Percentiles rank a stretch among this genome's conserved stretches.
phyloP scores from a whole-genome alignment of 2,888 invertebrate genomes.

The Drosophila cognata region DNA sequence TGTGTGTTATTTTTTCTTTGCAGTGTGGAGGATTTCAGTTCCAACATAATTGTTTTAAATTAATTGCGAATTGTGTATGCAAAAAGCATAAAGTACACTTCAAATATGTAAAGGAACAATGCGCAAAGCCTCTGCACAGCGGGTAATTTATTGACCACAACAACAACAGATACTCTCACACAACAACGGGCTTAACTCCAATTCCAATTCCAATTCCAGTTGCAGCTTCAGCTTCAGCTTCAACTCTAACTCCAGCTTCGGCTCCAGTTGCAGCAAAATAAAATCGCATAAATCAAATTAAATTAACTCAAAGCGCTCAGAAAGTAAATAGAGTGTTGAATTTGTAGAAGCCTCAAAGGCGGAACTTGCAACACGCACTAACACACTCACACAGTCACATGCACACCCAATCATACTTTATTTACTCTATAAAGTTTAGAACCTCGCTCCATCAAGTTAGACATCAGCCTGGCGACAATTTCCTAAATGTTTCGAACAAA shows the following conservation, averaged over 20 bases:
- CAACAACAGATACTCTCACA: slow-evolving; percentile 46
- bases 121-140: slow-evolving; percentile 65
- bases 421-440: slow-evolving; percentile 65
- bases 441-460: slow-evolving; percentile 26
- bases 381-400: slow-evolving; percentile 6
- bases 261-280: slow-evolving; percentile 8
- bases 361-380: slow-evolving; percentile 36
- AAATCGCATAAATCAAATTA: slow-evolving; percentile 69
- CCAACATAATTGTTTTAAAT: slow-evolving; percentile 76
- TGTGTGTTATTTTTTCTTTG: slow-evolving; percentile 18
- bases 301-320: slow-evolving; percentile 63
- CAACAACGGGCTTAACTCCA: slow-evolving; percentile 46
- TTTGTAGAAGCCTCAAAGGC: slow-evolving; percentile 59
- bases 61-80: slow-evolving; percentile 77
- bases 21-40: slow-evolving; percentile 18
- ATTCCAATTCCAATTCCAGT: slow-evolving; percentile 30
- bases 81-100: slow-evolving; percentile 77
- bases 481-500: slow-evolving; percentile 74
- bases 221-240: slow-evolving; percentile 13
- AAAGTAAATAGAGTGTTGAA: slow-evolving; percentile 58
- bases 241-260: slow-evolving; percentile 11
- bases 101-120: slow-evolving; percentile 73
- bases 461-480: slow-evolving; percentile 64
- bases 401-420: slow-evolving; percentile 57
- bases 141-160: slow-evolving; percentile 75